phyloP scores from a whole-genome alignment of 2,797 vertebrate genomes.

The Xyrichtys novacula region DNA sequence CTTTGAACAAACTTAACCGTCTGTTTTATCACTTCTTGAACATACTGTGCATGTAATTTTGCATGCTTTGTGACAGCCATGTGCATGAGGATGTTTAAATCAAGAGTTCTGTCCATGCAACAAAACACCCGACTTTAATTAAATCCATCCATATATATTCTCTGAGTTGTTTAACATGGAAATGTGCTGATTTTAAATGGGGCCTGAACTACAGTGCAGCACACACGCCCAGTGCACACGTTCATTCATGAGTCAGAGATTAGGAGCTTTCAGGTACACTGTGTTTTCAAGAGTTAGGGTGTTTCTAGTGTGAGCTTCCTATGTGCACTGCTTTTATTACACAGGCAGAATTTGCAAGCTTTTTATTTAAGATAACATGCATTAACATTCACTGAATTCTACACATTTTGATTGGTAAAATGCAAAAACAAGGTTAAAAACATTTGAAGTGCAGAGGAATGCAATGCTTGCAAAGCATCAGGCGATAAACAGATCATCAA shows the following conservation, averaged over 20 bases:
- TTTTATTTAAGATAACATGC: not conserved
- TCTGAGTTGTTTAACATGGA: constrained; percentile 5
- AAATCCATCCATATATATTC: constrained; percentile 31
- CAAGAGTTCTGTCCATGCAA: constrained; percentile 5
- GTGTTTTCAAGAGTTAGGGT: not conserved
- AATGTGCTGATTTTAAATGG: constrained; percentile 15
- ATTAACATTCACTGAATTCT: not conserved
- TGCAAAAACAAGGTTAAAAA: too few species aligned
- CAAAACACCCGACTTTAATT: too few species aligned
- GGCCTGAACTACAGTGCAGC: constrained; percentile 6
- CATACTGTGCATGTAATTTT: not conserved
- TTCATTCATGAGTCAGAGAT: not conserved
- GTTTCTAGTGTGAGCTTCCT: not conserved
- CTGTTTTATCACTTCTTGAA: constrained; percentile 10
- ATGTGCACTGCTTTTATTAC: not conserved
- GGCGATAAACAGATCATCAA: too few species aligned
- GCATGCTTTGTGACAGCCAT: not conserved
- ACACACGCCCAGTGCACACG: not conserved
- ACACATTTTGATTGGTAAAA: not conserved
- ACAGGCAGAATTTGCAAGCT: not conserved
- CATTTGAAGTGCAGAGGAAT: not conserved
- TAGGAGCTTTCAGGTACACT: not conserved
- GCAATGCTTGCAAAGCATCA: too few species aligned
- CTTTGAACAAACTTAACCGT: not conserved
- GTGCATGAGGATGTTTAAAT: not conserved